These are phyloP conservation scores for Triplophysa bombifrons DNA, from an alignment of 2,797 vertebrate species.

Conservation along the genomic window DNA sequence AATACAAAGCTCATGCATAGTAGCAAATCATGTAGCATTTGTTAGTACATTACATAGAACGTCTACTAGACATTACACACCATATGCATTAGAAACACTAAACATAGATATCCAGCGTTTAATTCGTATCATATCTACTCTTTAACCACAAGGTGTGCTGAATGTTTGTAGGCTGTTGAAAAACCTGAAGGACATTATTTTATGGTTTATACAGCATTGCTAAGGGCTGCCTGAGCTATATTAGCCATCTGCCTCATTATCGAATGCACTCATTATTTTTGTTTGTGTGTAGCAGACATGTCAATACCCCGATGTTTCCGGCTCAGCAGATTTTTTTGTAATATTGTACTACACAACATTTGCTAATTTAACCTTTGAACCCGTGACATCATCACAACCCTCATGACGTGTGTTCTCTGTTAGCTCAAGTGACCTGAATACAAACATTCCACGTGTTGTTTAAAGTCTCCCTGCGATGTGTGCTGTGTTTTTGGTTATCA, in stretches of 20 bases:
- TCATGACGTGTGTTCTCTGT: neutral
- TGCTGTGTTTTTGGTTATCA: conserved; percentile 49
- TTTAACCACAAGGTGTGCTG: neutral
- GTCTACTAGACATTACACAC: conserved; percentile 5
- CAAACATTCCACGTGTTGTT: conserved; percentile 33
- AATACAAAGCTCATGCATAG: conserved; percentile 8
- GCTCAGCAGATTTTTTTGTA: conserved; percentile 44
- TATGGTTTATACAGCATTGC: conserved; percentile 25
- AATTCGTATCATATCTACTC: conserved; percentile 22
- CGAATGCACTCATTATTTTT: conserved; percentile 52
- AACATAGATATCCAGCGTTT: neutral
- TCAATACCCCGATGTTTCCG: conserved; percentile 4
- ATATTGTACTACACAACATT: conserved; percentile 47
- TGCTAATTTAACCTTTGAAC: conserved; percentile 60
- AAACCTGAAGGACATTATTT: conserved; percentile 4
- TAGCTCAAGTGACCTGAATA: conserved; percentile 20
- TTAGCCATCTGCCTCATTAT: conserved; percentile 55
- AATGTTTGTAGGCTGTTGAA: conserved; percentile 28
- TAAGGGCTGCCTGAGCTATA: conserved; percentile 48
- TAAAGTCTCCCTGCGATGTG: conserved; percentile 19
- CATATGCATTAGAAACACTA: neutral
- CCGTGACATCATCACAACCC: conserved; percentile 13
- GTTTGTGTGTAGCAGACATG: conserved; percentile 46
- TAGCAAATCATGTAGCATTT: conserved; percentile 45
- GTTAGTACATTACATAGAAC: neutral